These are phyloP conservation scores for Epiperipatus broadwayi DNA, from an alignment of 2,888 invertebrate species.

Conservation along the genomic window DNA sequence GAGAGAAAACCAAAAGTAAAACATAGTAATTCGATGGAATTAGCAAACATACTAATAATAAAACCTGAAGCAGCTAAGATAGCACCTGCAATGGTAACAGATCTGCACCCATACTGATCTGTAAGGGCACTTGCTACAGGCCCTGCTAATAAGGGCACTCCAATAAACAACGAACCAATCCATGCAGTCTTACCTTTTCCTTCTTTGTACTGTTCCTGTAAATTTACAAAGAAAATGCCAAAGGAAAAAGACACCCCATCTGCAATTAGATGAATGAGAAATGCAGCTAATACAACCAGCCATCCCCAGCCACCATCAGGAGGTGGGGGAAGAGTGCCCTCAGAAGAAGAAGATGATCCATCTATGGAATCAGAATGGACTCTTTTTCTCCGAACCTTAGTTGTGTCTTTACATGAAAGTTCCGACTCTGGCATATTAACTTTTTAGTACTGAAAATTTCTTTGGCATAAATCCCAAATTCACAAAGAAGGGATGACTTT, in stretches of 20 bases:
- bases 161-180: conserved; percentile 75
- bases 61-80: conserved; percentile 54
- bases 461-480: no score
- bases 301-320: conserved; percentile 85
- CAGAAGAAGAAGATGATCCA: no score
- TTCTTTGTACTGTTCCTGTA: conserved; percentile 61
- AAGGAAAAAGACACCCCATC: conserved; percentile 83
- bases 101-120: conserved; percentile 60
- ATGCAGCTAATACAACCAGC: conserved; percentile 72
- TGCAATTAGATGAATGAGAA: conserved; percentile 70
- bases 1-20: conserved; percentile 63
- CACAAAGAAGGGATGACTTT: no score
- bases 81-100: conserved; percentile 55
- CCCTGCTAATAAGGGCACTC: conserved; percentile 66
- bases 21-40: conserved; percentile 54
- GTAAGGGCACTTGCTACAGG: conserved; percentile 65
- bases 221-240: conserved; percentile 68
- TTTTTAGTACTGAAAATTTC: no score
- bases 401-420: no score
- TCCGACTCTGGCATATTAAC: no score
- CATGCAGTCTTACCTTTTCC: conserved; percentile 69
- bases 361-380: no score
- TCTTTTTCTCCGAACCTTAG: no score
- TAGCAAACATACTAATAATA: conserved; percentile 47
- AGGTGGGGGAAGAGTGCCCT: no score